Conservation (phyloP, 64 coral and sea anemone genomes). For the Catalaphyllia jardinei region DNA sequence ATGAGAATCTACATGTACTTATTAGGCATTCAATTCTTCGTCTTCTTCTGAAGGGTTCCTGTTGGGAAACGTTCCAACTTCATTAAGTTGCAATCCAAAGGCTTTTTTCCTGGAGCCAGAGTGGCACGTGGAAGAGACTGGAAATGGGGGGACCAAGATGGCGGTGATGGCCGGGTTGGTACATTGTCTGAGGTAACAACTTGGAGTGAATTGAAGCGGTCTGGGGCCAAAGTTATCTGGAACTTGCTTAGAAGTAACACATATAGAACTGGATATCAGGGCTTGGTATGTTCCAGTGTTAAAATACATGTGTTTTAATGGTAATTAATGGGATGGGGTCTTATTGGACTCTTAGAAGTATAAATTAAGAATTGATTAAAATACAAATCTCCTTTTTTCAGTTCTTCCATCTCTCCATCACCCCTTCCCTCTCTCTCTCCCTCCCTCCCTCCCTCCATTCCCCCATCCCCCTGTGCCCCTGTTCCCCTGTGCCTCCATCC, state of each 20-base stretch:
- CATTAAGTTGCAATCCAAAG: conserved; percentile 36
- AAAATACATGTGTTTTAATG: background rate
- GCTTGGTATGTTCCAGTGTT: conserved; percentile 27
- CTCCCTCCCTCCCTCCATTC: too few relatives aligned
- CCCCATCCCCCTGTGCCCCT: too few relatives aligned
- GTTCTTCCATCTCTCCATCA: too few relatives aligned
- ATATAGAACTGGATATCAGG: conserved; percentile 61
- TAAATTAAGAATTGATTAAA: too few relatives aligned
- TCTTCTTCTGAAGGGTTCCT: conserved; percentile 6
- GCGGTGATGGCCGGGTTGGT: conserved; percentile 53
- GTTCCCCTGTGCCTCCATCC: too few relatives aligned
- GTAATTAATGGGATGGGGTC: too few relatives aligned
- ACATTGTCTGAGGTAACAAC: conserved; percentile 31
- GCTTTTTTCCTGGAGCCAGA: conserved; percentile 59
- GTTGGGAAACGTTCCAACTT: conserved; percentile 62
- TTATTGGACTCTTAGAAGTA: too few relatives aligned
- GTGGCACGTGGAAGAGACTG: conserved; percentile 76
- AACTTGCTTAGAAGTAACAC: conserved; percentile 19
- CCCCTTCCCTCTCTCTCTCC: too few relatives aligned
- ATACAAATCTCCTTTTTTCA: too few relatives aligned
- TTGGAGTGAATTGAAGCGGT: conserved; percentile 24
- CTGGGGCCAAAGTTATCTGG: conserved; percentile 60
- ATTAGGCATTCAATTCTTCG: background rate
- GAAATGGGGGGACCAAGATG: conserved; percentile 81
- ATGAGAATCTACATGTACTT: too few relatives aligned